These are phyloP conservation scores for Drosophila auraria DNA, from an alignment of 1,140 invertebrate genomes.

Conservation along the genomic window DNA sequence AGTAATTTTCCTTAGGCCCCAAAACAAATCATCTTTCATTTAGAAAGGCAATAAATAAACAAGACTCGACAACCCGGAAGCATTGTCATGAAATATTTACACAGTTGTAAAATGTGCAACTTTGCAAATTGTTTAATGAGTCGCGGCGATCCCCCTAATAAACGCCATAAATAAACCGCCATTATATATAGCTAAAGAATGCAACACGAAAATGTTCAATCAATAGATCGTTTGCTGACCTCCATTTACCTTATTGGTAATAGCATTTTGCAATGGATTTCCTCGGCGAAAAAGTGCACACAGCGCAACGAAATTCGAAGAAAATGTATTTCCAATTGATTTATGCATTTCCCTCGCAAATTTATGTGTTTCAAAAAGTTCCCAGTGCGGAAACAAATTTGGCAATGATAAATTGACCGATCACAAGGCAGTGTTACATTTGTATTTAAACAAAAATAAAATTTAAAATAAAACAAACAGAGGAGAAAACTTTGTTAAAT, in stretches of 20 bases:
- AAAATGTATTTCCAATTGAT: conserved; percentile 43
- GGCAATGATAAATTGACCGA: conserved; percentile 56
- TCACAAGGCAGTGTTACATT: conserved; percentile 32
- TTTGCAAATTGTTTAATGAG: conserved; percentile 29
- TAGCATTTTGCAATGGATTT: conserved; percentile 26
- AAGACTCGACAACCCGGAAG: conserved; percentile 22
- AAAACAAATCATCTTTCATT: conserved; percentile 9
- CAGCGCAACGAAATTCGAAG: not conserved
- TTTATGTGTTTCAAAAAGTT: conserved; percentile 20
- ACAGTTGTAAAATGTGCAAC: conserved; percentile 35
- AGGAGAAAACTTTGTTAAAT: not conserved
- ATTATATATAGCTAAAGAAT: conserved; percentile 17
- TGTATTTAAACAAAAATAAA: not conserved
- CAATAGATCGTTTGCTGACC: conserved; percentile 28
- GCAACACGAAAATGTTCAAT: conserved; percentile 17
- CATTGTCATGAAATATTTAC: conserved; percentile 45
- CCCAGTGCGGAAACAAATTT: conserved; percentile 50
- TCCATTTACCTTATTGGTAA: conserved; percentile 43
- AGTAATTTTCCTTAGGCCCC: not conserved
- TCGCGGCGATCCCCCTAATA: conserved; percentile 7
- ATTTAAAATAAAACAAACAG: conserved; percentile 16
- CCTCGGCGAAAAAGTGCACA: conserved; percentile 1
- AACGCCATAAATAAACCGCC: conserved; percentile 25
- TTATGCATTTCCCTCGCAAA: conserved; percentile 18
- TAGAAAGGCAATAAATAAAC: not conserved